Evolutionary conservation across 2,797 vertebrate species (phyloP), one percentile per base, ranked within the genome.

Genomic region (Taenioides sp.): DNA sequence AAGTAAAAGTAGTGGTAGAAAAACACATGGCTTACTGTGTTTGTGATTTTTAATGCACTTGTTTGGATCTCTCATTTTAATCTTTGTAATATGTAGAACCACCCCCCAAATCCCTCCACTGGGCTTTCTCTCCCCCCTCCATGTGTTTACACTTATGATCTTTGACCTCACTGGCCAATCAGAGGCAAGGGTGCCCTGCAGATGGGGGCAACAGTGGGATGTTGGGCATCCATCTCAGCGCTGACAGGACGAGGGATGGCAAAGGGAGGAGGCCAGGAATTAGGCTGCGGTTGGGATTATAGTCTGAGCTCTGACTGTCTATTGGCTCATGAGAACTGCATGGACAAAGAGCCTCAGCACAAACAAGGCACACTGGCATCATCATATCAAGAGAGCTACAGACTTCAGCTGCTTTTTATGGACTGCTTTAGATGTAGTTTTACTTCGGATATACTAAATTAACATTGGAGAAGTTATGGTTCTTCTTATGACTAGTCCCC

Each of bases 401-500:
- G 34, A 43, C 11, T 40, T 65, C 23, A 55, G 5, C 52, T 50
- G 3, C 22, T 61, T 22, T 54, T 31, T 34, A 61, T 69, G 73
- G 31, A 4, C 67, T 72, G 68, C 59, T 20, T 70, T 69, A 72
- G 63, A 80, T 81, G 70, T 58, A 25, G 17, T 60, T 67, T 67
- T 12, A 14, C 22, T 68, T 68, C 43, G 67, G 50, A 55, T 31
- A 20, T 58, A 34, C 23, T 59, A 14, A 27, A 10, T 40, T 28
- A 27, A n/a, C 50, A 67, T 55, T 58, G 20, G 4, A 61, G 27
- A 57, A 37, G 72, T 49, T 81, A 96, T 96, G 95, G 95, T 97
- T 81, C 87, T 96, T 74, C 89, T 96, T 86, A 81, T 95, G 81
- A 92, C 91, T 70, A 87, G 80, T 55, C 84, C 71, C 59, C 84